A percentile compares a stretch with the other conserved stretches of the same genome.
Evolutionary conservation across 2,888 invertebrate species (phyloP).

Genomic region (Drosophila ezoana): DNA sequence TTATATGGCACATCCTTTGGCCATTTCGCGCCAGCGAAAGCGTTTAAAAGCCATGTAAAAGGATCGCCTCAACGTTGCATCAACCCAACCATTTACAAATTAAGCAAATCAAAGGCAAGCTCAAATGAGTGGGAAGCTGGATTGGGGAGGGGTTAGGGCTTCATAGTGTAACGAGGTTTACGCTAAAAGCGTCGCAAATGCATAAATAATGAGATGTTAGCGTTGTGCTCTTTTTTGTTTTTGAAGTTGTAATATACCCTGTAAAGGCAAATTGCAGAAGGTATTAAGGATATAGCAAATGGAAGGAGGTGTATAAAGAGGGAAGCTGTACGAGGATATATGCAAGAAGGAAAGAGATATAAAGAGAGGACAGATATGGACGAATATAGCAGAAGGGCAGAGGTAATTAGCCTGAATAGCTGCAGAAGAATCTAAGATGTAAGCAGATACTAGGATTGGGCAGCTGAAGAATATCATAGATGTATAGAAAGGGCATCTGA

Average conservation of each 20-base stretch:
- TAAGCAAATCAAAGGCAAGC: constrained; percentile 74
- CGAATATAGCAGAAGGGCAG: not conserved
- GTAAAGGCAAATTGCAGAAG: not conserved
- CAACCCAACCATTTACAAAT: constrained; percentile 69
- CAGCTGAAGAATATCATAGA: not conserved
- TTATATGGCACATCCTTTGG: constrained; percentile 63
- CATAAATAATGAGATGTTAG: constrained; percentile 67
- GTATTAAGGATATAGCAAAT: no score
- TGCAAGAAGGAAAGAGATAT: no score
- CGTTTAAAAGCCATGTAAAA: constrained; percentile 75
- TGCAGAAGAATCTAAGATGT: no score
- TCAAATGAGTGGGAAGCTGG: constrained; percentile 19
- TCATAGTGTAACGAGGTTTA: constrained; percentile 45
- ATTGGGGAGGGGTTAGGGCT: not conserved
- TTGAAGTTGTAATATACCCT: constrained; percentile 34
- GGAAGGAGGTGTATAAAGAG: not conserved
- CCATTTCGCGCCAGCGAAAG: constrained; percentile 68
- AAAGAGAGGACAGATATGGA: not conserved
- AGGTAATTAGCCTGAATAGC: no score
- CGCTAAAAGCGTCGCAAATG: constrained; percentile 74
- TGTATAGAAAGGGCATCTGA: no score
- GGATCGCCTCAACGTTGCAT: constrained; percentile 37
- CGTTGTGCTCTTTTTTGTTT: constrained; percentile 40
- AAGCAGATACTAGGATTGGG: not conserved
- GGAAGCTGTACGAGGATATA: no score